Evolutionary conservation across 2,797 vertebrate species (phyloP), one percentile per base, ranked within the genome.

Genomic region (Coregonus ussuriensis): DNA sequence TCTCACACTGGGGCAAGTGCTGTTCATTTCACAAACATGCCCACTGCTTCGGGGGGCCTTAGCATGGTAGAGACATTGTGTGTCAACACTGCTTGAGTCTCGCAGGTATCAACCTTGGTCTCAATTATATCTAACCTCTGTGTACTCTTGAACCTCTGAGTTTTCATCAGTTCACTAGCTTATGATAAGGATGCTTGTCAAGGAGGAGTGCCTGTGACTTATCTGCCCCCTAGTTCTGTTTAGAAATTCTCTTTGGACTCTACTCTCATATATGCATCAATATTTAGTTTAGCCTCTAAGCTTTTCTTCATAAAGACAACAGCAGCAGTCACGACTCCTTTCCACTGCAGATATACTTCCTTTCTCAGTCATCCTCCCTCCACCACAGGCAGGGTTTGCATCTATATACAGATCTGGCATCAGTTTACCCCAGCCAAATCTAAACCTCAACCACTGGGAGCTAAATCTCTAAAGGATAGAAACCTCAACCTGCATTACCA

Each of bases 11-110:
- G 6, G 14, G 54, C 35, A 31, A 41, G 52, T 13, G 35, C 53
- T 59, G 56, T 71, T 72, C 25, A 66, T 65, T 52, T 53, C n/a
- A 72, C 71, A 41, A 18, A 69, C 25, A 21, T 69, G 68, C 37
- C n/a, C 54, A 15, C 66, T 56, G 54, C 31, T 29, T 21, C 4
- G 9, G 71, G 70, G 71, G 35, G 6, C 7, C 41, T 29, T 4
- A 31, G 29, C 29, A 4, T 5, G 18, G 9, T 25, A 25, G 11
- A 11, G 25, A 21, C 15, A 51, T 1, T 53, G 47, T 25, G 70
- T 31, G 70, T 5, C 70, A 21, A 47, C 21, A 52, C 4, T 29
- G 70, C 41, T 71, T 6, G 11, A 18, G 66, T 35, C 13, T 35
- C 66, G 13, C 29, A 68, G 66, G 67, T 51, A 21, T 33, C 7